Conservation (phyloP, 30 jellyfish, hydroid and myxozoan species). For the Turritopsis rubra region DNA sequence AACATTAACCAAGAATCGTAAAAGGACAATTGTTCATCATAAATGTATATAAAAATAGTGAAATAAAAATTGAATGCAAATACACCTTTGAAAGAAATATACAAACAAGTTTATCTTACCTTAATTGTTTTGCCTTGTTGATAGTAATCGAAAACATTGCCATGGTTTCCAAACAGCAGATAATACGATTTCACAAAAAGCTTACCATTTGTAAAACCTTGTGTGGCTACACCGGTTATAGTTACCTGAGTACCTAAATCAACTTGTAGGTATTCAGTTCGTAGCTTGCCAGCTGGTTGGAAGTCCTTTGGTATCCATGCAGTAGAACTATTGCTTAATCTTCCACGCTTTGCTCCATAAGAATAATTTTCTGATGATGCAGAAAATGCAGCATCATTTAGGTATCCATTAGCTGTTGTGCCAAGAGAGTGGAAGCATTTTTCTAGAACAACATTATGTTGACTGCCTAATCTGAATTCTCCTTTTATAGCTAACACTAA, state of each 20-base stretch:
- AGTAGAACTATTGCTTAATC: conserved; percentile 9
- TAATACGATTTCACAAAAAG: conserved; percentile 56
- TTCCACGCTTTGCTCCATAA: conserved; percentile 19
- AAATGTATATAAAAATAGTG: too few species aligned
- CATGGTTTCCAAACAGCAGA: conserved; percentile 57
- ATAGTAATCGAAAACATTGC: conserved; percentile 28
- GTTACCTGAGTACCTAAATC: conserved; percentile 38
- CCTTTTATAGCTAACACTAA: background rate
- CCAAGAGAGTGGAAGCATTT: conserved; percentile 25
- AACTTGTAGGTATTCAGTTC: conserved; percentile 37
- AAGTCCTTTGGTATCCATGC: conserved; percentile 38
- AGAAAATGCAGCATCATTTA: conserved; percentile 28
- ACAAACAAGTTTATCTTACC: conserved; percentile 20
- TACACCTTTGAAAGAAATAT: background rate
- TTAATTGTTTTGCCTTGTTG: conserved; percentile 8
- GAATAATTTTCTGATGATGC: conserved; percentile 24
- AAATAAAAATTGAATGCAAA: background rate
- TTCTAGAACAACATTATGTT: conserved; percentile 12
- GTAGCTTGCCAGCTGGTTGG: conserved; percentile 5
- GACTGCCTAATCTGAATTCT: background rate
- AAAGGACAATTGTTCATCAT: too few species aligned
- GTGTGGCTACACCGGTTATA: conserved; percentile 66
- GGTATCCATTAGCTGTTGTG: conserved; percentile 21
- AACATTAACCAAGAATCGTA: too few species aligned
- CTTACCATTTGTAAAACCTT: conserved; percentile 71